These are phyloP conservation scores for Melieria picta DNA, from an alignment of 2,888 invertebrate species.

Conservation along the genomic window DNA sequence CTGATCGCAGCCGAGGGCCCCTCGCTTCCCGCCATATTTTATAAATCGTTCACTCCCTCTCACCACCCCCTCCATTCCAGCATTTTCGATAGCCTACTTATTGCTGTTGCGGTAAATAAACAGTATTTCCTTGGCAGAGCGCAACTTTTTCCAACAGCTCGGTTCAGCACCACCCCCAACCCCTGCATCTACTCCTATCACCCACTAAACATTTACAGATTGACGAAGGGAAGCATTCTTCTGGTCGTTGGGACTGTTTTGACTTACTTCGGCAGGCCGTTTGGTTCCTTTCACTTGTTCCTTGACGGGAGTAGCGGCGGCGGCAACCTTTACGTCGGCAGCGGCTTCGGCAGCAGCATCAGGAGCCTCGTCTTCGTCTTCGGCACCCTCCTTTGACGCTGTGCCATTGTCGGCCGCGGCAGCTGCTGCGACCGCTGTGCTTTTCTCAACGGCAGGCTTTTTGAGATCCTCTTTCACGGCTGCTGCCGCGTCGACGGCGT, in stretches of 20 bases:
- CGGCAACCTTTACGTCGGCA: not conserved
- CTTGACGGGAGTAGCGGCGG: slow-evolving; percentile 75
- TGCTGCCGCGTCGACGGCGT: slow-evolving; percentile 52
- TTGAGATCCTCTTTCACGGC: slow-evolving; percentile 67
- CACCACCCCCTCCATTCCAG: too few relatives aligned
- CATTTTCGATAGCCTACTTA: too few relatives aligned
- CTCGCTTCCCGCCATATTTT: too few relatives aligned
- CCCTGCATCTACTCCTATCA: too few relatives aligned
- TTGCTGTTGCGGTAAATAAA: too few relatives aligned
- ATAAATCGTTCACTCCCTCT: too few relatives aligned
- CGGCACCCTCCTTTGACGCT: slow-evolving; percentile 52
- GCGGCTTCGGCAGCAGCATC: slow-evolving; percentile 53
- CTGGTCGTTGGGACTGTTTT: too few relatives aligned
- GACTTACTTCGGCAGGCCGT: slow-evolving; percentile 82
- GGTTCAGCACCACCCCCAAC: too few relatives aligned
- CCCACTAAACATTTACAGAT: not conserved
- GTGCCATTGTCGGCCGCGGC: slow-evolving; percentile 61
- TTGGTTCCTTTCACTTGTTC: slow-evolving; percentile 80
- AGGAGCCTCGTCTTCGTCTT: slow-evolving; percentile 51
- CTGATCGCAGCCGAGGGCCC: too few relatives aligned
- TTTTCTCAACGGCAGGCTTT: slow-evolving; percentile 53
- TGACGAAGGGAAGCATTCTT: too few relatives aligned
- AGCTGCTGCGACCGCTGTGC: slow-evolving; percentile 33
- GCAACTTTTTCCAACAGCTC: too few relatives aligned
- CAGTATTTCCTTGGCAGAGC: too few relatives aligned